These are phyloP conservation scores for Arenicola marina DNA, from an alignment of 2,888 invertebrate species.

Conservation along the genomic window DNA sequence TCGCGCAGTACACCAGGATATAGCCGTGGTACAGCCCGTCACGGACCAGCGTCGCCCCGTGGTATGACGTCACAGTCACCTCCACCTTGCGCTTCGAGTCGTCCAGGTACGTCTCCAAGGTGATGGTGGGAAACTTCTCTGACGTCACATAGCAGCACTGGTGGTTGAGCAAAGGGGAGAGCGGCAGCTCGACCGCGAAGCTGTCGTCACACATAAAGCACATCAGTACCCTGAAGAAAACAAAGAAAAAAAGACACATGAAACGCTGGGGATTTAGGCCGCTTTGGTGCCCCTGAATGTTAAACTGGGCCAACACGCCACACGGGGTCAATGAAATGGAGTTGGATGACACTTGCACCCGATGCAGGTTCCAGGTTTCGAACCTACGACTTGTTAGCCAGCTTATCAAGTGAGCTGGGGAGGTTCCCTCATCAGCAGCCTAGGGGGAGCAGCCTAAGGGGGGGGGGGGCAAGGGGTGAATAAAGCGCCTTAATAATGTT, in stretches of 20 bases:
- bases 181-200: conserved; percentile 84
- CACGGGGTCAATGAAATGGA: no score
- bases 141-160: conserved; percentile 84
- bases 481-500: no score
- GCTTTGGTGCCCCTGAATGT: no score
- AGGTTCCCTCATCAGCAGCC: no score
- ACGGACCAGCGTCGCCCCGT: conserved; percentile 76
- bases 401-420: no score
- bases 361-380: no score
- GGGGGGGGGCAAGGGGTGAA: no score
- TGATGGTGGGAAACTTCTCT: conserved; percentile 76
- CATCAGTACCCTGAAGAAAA: conserved; percentile 61
- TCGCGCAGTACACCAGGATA: conserved; percentile 91
- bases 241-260: not conserved
- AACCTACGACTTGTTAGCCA: no score
- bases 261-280: no score
- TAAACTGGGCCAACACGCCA: no score
- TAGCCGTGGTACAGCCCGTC: conserved; percentile 93
- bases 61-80: conserved; percentile 91
- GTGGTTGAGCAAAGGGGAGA: conserved; percentile 84
- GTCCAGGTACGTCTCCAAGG: conserved; percentile 89
- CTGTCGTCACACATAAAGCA: conserved; percentile 97
- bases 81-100: conserved; percentile 75
- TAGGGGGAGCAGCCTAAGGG: no score
- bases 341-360: no score